Evolutionary conservation across 2,797 vertebrate genomes (phyloP), one percentile per base, ranked within the genome.

Genomic region (Menidia menidia): DNA sequence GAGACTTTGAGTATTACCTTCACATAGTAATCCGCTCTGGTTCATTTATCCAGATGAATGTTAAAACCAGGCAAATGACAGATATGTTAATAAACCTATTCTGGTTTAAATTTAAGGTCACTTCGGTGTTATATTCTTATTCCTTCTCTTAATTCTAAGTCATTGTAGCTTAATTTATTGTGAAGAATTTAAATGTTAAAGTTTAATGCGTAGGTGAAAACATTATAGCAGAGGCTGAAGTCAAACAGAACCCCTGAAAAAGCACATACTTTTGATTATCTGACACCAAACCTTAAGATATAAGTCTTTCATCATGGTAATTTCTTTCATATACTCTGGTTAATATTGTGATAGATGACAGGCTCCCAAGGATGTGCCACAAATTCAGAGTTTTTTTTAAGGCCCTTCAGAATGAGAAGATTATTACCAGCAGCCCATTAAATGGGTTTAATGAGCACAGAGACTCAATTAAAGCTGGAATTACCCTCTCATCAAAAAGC

Each of bases 391-490:
- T 78, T 90, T 88, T 91, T 91, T 86, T 85, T 39, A 77, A 88
- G 75, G 71, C 73, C 71, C 63, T 55, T 81, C 90, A 91, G 84
- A 92, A 92, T 89, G 89, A 91, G 82, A 50, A 83, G 91, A 90
- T 92, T 93, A 93, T 91, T 90, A 92, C 87, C 76, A 69, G 86
- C 91, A 94, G 84, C 83, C 89, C 86, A 92, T 93, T 94, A 93
- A 93, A 91, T 73, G 66, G 81, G 84, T 83, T 90, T 93, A 94
- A 94, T 91, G 91, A 92, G 93, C 87, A 88, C 84, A 68, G 56
- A 91, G 91, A 91, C 92, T 91, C 93, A 93, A 93, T 93, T 94
- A 95, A 92, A 90, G 84, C 66, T 88, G 84, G 84, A 93, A 92
- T 93, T 93, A 93, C 90, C 87, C 89, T 80, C 86, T 93, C 92